Evolutionary conservation across 1,140 invertebrate genomes (phyloP).

Genomic region (Sitodiplosis mosellana): DNA sequence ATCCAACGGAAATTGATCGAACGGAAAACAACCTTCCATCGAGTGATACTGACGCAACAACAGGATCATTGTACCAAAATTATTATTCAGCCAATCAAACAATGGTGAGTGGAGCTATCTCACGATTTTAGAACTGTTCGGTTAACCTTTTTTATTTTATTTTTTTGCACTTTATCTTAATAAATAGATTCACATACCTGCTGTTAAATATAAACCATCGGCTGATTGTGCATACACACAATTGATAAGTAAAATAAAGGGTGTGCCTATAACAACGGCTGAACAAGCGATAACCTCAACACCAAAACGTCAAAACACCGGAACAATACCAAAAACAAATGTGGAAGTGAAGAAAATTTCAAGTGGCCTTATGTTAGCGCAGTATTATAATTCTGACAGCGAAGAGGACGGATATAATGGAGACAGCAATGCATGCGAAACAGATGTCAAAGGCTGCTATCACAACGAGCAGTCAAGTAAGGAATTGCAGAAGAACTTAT

Average conservation of each 20-base stretch:
- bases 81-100: too few species aligned
- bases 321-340: neutral
- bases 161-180: too few species aligned
- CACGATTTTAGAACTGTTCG: too few species aligned
- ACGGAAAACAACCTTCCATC: conserved; percentile 9
- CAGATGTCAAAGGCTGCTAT: neutral
- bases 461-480: neutral
- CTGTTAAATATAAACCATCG: conserved; percentile 56
- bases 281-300: conserved; percentile 1
- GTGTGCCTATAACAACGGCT: conserved; percentile 31
- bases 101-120: too few species aligned
- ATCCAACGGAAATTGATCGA: conserved; percentile 30
- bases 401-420: conserved; percentile 29
- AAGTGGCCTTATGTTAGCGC: conserved; percentile 33
- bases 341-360: conserved; percentile 21
- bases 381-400: conserved; percentile 34
- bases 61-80: conserved; percentile 12
- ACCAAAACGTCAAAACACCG: too few species aligned
- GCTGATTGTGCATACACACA: conserved; percentile 70
- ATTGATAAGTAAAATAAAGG: conserved; percentile 64
- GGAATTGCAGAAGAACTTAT: neutral
- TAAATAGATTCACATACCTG: conserved; percentile 20
- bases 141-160: too few species aligned
- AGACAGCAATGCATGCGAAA: conserved; percentile 19
- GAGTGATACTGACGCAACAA: neutral